These are phyloP conservation scores for Synanthedon tipuliformis DNA, from an alignment of 2,888 invertebrate species.

Conservation along the genomic window DNA sequence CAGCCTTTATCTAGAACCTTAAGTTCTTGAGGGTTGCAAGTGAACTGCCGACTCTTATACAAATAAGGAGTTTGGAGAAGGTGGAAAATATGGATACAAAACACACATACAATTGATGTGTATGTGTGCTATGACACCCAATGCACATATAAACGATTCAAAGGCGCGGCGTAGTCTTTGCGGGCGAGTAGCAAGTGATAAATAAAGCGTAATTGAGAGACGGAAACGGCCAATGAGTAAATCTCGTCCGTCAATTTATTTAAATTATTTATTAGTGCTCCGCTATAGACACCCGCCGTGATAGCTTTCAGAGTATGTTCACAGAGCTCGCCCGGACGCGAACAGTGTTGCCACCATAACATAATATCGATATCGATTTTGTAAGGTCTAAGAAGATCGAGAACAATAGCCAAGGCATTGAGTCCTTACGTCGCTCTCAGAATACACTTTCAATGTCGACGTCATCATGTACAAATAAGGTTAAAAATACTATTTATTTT, in stretches of 20 bases:
- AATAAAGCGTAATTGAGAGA: conserved; percentile 69
- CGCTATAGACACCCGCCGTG: conserved; percentile 67
- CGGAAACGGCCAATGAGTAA: conserved; percentile 71
- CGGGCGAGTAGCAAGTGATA: conserved; percentile 63
- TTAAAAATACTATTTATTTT: no score
- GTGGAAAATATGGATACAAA: no score
- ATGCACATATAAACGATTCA: not conserved
- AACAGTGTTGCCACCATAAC: conserved; percentile 25
- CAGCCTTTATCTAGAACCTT: no score
- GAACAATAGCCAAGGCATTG: no score
- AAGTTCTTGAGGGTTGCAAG: no score
- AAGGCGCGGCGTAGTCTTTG: conserved; percentile 28
- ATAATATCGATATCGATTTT: conserved; percentile 21
- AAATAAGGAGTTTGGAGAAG: no score
- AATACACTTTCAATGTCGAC: no score
- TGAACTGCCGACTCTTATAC: no score
- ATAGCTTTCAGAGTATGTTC: conserved; percentile 58
- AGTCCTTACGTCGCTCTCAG: no score
- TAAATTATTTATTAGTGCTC: conserved; percentile 70
- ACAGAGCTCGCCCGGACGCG: conserved; percentile 53
- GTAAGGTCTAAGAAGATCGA: conserved; percentile 1
- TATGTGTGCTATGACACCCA: not conserved
- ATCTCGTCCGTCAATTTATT: conserved; percentile 71
- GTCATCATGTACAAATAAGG: no score
- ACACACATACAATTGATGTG: no score